Evolutionary conservation across 2,888 invertebrate genomes (phyloP).

Genomic region (Sphaerophoria taeniata): DNA sequence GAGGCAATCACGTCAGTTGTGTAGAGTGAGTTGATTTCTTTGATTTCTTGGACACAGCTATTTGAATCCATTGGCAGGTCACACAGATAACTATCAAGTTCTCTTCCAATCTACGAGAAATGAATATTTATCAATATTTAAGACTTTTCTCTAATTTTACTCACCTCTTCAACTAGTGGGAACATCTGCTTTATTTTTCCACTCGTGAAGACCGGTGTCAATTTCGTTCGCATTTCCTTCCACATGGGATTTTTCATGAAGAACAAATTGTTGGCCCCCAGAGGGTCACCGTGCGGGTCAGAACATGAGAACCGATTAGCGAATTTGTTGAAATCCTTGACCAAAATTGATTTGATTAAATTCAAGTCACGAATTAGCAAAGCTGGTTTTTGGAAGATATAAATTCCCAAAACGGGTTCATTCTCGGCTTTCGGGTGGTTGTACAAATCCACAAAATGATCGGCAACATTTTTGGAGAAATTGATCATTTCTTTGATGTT

Average conservation of each 20-base stretch:
- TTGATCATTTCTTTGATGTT: slow-evolving; percentile 80
- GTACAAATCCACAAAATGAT: slow-evolving; percentile 81
- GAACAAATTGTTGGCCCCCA: slow-evolving; percentile 83
- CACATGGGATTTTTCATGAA: slow-evolving; percentile 82
- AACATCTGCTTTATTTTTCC: slow-evolving; percentile 82
- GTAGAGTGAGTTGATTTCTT: slow-evolving; percentile 79
- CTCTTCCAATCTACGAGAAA: slow-evolving; percentile 77
- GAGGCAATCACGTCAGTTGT: slow-evolving; percentile 81
- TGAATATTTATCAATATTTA: slow-evolving; percentile 5
- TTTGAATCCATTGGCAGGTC: slow-evolving; percentile 30
- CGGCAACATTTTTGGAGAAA: slow-evolving; percentile 77
- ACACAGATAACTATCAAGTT: slow-evolving; percentile 77
- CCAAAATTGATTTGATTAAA: slow-evolving; percentile 82
- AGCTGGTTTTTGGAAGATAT: slow-evolving; percentile 82
- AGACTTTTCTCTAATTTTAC: not conserved
- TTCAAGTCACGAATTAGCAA: slow-evolving; percentile 83
- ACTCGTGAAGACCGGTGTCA: slow-evolving; percentile 83
- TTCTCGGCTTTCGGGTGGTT: slow-evolving; percentile 77
- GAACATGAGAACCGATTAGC: slow-evolving; percentile 77
- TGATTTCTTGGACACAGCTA: slow-evolving; percentile 77
- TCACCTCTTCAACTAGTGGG: slow-evolving; percentile 79
- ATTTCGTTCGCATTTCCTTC: slow-evolving; percentile 81
- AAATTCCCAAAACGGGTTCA: slow-evolving; percentile 80
- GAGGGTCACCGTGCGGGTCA: slow-evolving; percentile 79
- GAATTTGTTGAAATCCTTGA: slow-evolving; percentile 83